These are phyloP conservation scores for Saguinus imperator DNA, from an alignment of 2,113 vertebrate genomes.

Conservation along the genomic window DNA sequence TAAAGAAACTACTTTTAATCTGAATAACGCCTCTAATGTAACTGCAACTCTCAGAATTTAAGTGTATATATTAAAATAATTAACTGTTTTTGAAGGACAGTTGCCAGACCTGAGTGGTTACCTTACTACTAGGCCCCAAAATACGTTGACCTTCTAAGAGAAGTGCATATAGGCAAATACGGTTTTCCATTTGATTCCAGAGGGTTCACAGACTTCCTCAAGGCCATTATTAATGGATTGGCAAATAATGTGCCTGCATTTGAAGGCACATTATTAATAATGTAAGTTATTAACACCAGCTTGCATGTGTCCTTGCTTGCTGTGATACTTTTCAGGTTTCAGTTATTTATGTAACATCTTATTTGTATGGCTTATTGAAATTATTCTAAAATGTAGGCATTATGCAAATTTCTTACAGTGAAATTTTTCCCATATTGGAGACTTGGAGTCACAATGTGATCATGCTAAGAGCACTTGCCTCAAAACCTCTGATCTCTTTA, in stretches of 20 bases:
- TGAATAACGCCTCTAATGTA: slow-evolving; percentile 5
- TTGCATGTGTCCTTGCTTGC: background rate
- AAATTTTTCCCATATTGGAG: background rate
- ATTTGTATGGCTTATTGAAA: background rate
- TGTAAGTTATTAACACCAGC: background rate
- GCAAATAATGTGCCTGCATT: background rate
- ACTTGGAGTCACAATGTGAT: background rate
- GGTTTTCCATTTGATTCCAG: background rate
- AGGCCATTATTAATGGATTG: background rate
- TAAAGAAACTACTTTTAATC: slow-evolving; percentile 26
- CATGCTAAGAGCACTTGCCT: background rate
- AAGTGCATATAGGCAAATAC: background rate
- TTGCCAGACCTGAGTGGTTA: slow-evolving; percentile 29
- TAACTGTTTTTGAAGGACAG: slow-evolving; percentile 7
- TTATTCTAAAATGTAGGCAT: background rate
- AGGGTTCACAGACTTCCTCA: background rate
- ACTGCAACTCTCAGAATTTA: slow-evolving; percentile 44
- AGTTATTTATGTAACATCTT: slow-evolving; percentile 19
- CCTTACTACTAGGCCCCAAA: background rate
- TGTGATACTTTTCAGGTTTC: background rate
- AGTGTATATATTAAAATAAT: background rate
- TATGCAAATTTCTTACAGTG: background rate
- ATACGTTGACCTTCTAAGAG: background rate
- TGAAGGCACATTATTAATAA: background rate
- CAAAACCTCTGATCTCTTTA: background rate